Conservation (phyloP, 2,797 vertebrate species). For the Micromesistius poutassou region DNA sequence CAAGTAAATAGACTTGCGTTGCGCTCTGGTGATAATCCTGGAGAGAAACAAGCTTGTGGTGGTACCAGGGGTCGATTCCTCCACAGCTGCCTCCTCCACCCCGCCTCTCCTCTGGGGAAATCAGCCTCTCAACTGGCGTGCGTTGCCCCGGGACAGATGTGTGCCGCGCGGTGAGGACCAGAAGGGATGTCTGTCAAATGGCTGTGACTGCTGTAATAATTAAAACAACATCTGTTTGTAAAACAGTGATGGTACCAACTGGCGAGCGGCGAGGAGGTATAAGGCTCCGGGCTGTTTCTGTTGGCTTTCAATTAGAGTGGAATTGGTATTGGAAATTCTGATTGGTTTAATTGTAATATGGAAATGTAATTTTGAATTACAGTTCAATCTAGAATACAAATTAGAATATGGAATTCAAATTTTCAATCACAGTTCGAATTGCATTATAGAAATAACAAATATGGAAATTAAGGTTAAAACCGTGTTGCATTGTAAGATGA, state of each 20-base stretch:
- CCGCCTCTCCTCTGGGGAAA: conserved; percentile 66
- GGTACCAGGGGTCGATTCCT: conserved; percentile 44
- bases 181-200: conserved; percentile 64
- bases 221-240: conserved; percentile 68
- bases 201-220: conserved; percentile 62
- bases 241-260: conserved; percentile 14
- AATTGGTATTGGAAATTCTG: background rate
- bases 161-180: conserved; percentile 55
- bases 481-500: background rate
- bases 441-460: background rate
- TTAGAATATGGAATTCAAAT: background rate
- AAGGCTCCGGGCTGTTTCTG: background rate
- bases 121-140: conserved; percentile 63
- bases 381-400: background rate
- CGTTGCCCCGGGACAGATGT: conserved; percentile 68
- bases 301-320: background rate
- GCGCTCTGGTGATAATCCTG: conserved; percentile 35
- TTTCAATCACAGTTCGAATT: background rate
- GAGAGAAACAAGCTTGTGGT: conserved; percentile 44
- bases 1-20: conserved; percentile 14
- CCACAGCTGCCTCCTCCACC: conserved; percentile 58
- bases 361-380: background rate
- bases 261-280: background rate
- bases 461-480: background rate
- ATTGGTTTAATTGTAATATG: background rate